A percentile compares a stretch with the other conserved stretches of the same genome.
Conservation (phyloP, 2,113 vertebrate species). For the Corythoichthys intestinalis region DNA sequence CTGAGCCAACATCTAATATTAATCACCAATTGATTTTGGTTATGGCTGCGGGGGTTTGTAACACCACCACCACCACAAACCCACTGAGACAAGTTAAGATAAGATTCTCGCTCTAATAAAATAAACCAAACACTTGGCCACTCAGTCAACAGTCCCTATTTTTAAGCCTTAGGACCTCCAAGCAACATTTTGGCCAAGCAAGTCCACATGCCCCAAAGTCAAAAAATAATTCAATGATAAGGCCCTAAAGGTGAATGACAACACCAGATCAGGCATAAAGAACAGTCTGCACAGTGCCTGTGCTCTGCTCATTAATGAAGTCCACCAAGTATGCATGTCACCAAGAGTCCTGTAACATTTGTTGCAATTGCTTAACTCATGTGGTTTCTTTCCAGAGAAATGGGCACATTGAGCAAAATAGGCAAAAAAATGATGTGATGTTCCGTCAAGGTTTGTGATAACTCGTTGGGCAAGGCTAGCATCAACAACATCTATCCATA, state of each 20-base stretch:
- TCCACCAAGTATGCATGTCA: too few species aligned
- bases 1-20: constrained; percentile 66
- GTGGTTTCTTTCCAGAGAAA: too few species aligned
- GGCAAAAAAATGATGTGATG: too few species aligned
- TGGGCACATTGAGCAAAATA: too few species aligned
- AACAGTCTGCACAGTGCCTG: background rate
- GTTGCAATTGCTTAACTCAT: too few species aligned
- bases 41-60: constrained; percentile 1
- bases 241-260: background rate
- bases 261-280: background rate
- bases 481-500: too few species aligned
- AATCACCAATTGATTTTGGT: constrained; percentile 36
- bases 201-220: background rate
- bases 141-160: background rate
- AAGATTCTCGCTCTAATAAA: constrained; percentile 2
- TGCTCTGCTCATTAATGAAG: too few species aligned
- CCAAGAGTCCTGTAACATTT: too few species aligned
- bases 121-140: constrained; percentile 13
- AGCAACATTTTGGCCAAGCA: background rate
- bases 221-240: background rate
- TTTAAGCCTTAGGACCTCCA: background rate
- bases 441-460: too few species aligned
- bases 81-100: constrained; percentile 1
- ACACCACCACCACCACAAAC: background rate
- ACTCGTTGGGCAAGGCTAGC: too few species aligned